Evolutionary conservation across 2,888 invertebrate species (phyloP).

Genomic region (Habrosyne pyritoides): DNA sequence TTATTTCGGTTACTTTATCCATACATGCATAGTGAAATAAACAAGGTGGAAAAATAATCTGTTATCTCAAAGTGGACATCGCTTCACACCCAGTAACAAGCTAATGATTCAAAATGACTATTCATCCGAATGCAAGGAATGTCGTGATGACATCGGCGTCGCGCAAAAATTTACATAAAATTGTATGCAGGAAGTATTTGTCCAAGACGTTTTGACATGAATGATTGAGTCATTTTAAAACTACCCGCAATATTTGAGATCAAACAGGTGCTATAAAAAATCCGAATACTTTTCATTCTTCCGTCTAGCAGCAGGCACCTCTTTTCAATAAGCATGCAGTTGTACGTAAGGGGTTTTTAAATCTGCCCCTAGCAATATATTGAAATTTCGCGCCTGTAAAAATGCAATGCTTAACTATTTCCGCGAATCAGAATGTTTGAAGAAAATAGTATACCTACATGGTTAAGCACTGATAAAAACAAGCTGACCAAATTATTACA

Average conservation of each 20-base stretch:
- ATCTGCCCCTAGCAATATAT: too few species aligned
- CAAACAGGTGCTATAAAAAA: not conserved
- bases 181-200: slow-evolving; percentile 1
- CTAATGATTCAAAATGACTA: not conserved
- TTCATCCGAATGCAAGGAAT: slow-evolving; percentile 2
- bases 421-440: too few species aligned
- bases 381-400: not conserved
- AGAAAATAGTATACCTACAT: too few species aligned
- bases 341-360: not conserved
- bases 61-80: not conserved
- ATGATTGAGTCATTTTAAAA: not conserved
- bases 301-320: not conserved
- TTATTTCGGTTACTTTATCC: too few species aligned
- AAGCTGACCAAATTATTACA: too few species aligned
- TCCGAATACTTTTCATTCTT: not conserved
- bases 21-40: not conserved
- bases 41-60: not conserved
- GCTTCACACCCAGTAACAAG: not conserved
- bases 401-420: not conserved
- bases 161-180: slow-evolving; percentile 6
- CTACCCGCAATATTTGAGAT: not conserved
- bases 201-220: not conserved
- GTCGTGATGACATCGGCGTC: slow-evolving; percentile 1
- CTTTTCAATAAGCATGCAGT: not conserved
- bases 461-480: not conserved